Percentiles rank a stretch among this genome's conserved stretches.
These are phyloP conservation scores for Trachymyrmex cornetzi DNA, from an alignment of 1,140 invertebrate species.

Conservation along the genomic window DNA sequence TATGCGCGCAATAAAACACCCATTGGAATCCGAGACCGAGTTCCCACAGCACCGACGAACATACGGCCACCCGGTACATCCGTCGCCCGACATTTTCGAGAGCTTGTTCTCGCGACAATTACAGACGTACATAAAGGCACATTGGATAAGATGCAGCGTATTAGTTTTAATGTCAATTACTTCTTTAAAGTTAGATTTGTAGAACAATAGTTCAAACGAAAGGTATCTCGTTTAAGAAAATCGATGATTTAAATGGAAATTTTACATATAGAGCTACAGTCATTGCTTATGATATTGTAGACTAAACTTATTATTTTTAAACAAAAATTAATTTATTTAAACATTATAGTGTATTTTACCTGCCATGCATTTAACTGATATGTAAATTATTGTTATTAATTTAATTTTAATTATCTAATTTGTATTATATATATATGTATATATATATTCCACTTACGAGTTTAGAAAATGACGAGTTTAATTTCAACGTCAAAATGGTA, in stretches of 20 bases:
- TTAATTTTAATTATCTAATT: not conserved
- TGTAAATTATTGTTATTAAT: not conserved
- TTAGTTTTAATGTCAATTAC: not conserved
- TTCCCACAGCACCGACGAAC: conserved; percentile 61
- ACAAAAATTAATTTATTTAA: not conserved
- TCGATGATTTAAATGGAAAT: not conserved
- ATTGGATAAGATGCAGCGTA: not conserved
- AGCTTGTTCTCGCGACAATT: conserved; percentile 20
- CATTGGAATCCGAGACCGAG: conserved; percentile 66
- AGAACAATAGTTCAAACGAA: not conserved
- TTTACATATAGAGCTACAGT: too few species aligned
- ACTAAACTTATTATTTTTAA: not conserved
- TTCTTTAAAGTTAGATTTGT: not conserved
- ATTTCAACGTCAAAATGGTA: too few species aligned
- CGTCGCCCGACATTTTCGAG: conserved; percentile 6
- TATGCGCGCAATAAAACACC: conserved; percentile 68
- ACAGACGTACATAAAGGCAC: not conserved
- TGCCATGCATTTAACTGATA: not conserved
- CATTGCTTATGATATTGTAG: not conserved
- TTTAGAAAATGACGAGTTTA: not conserved
- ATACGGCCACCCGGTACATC: conserved; percentile 18
- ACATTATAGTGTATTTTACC: not conserved
- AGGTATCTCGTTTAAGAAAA: not conserved
- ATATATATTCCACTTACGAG: not conserved
- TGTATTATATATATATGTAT: too few species aligned